Percentiles rank a stretch among this genome's conserved stretches.
Conservation (phyloP, 1,140 invertebrate genomes). For the Drosophila sturtevanti region DNA sequence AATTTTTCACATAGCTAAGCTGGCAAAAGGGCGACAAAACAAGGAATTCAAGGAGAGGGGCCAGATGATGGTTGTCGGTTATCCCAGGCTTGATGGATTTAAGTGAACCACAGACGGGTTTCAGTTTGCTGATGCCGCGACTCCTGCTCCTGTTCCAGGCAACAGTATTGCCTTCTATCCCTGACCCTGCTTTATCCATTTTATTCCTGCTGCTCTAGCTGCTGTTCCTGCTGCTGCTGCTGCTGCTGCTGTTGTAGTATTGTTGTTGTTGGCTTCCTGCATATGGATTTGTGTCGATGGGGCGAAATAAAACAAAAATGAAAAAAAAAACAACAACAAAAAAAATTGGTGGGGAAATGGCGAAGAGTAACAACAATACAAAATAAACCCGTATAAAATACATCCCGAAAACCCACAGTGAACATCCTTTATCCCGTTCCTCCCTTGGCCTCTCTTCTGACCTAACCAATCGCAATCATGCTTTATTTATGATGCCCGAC, state of each 20-base stretch:
- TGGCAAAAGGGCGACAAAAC: conserved; percentile 13
- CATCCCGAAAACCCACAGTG: conserved; percentile 7
- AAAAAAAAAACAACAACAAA: no score
- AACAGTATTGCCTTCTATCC: neutral
- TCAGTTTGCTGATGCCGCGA: conserved; percentile 22
- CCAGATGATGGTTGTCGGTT: conserved; percentile 19
- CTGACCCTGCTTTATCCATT: neutral
- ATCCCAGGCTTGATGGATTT: conserved; percentile 53
- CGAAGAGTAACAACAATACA: conserved; percentile 44
- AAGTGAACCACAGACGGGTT: conserved; percentile 37
- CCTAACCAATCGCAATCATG: conserved; percentile 43
- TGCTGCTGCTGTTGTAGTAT: conserved; percentile 1
- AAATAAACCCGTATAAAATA: conserved; percentile 38
- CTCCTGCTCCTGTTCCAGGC: neutral
- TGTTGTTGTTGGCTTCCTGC: conserved; percentile 25
- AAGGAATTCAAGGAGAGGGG: neutral
- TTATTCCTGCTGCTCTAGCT: neutral
- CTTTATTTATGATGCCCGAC: conserved; percentile 58
- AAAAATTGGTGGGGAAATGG: neutral
- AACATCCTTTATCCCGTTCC: neutral
- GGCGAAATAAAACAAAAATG: conserved; percentile 26
- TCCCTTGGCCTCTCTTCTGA: no score
- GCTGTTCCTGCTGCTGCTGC: conserved; percentile 6
- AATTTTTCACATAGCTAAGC: conserved; percentile 33
- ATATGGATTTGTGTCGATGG: conserved; percentile 59